phyloP scores from a whole-genome alignment of 2,113 vertebrate species.

The Melanocharis versteri region DNA sequence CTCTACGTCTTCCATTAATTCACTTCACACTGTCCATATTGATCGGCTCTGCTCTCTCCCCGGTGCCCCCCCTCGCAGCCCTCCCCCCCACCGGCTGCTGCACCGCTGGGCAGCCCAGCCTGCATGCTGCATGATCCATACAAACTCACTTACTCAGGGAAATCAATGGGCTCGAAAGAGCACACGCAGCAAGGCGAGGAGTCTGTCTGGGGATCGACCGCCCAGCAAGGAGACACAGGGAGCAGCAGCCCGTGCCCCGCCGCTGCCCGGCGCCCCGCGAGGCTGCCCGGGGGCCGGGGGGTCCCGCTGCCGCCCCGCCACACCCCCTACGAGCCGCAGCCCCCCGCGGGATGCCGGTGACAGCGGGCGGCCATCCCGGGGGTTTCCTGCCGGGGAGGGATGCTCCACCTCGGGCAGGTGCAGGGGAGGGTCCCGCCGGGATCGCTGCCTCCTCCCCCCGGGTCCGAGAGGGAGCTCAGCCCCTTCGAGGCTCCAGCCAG shows the following conservation, averaged over 20 bases:
- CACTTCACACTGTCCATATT: constrained; percentile 70
- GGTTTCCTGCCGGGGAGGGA: accelerated
- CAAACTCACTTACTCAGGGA: constrained; percentile 73
- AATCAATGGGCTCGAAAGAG: constrained; percentile 70
- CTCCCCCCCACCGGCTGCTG: constrained; percentile 34
- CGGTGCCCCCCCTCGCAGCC: not conserved
- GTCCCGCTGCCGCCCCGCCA: not conserved
- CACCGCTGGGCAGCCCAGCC: constrained; percentile 51
- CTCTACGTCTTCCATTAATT: constrained; percentile 70
- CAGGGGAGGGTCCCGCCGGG: not conserved
- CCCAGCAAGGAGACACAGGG: constrained; percentile 38
- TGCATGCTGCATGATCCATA: constrained; percentile 69
- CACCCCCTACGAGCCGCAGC: not conserved
- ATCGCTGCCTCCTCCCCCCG: not conserved
- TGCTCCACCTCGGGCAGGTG: accelerated
- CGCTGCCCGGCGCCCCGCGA: not conserved
- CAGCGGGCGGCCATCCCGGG: accelerated
- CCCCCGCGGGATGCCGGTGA: accelerated
- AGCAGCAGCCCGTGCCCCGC: constrained; percentile 10
- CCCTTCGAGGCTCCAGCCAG: not conserved
- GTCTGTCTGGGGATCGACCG: constrained; percentile 66
- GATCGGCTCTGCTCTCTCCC: constrained; percentile 52
- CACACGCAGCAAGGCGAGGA: constrained; percentile 64
- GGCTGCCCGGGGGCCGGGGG: not conserved
- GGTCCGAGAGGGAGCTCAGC: accelerated